Evolutionary conservation across 1,140 invertebrate species (phyloP), one percentile per base, ranked within the genome.

Genomic region (Drosophila persimilis): DNA sequence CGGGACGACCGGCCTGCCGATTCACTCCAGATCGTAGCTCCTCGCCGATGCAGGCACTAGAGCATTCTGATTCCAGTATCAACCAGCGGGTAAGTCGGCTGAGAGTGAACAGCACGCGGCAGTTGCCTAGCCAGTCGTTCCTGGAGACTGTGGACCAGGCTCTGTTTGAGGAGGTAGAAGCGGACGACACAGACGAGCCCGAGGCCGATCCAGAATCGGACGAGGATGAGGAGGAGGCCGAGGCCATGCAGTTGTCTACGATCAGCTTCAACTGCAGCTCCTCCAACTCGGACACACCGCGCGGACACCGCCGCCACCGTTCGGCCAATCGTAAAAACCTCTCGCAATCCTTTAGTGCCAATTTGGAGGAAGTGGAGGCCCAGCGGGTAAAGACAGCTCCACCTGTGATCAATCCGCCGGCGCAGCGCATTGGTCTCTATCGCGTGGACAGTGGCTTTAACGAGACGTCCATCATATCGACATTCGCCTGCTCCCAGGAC

Each of bases 371-470:
- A n/a, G 77, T 60, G 0, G 48, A 55, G 17, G 56, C 7, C 6
- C 52, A 60, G 44, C 41, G 17, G 6, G 26, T 47, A 6, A 55
- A 57, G 26, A 22, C 29, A 20, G 65, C 51, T 3, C 8, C 45
- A 3, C 6, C 15, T 4, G 41, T 15, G 6, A 13, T 3, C 6
- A 46, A 22, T 1, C 43, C 62, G 17, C 29, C 66, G n/a, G 50
- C 9, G 3, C 69, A 64, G 5, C 62, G 65, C 2, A 51, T 69
- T 15, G 57, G 57, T 0, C 75, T 91, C 6, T 88, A 90, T 71
- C 77, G 89, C 1, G 77, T 81, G 0, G 90, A 91, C 41, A 91
- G 90, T 46, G 90, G 90, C n/a, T 91, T 91, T 55, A 91, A 91
- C 53, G 90, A 91, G 50, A 90, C 80, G 5, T 43, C 50, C 24